Evolutionary conservation across 2,888 invertebrate species (phyloP), one percentile per base, ranked within the genome.

Genomic region (Drosophila cracens): DNA sequence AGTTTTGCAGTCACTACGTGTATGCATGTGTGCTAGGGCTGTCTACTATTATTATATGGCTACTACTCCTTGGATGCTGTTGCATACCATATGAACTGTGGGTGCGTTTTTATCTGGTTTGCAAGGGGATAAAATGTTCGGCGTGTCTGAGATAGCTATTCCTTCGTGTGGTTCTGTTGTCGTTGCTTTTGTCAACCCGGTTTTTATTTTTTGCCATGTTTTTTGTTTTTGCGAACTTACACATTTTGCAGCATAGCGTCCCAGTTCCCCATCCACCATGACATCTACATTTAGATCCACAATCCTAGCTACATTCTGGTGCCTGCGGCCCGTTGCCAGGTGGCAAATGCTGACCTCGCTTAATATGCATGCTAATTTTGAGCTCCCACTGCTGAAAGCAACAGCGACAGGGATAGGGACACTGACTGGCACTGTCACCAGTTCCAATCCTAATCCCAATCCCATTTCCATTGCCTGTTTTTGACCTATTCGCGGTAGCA

Each of bases 311-410:
- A 66, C 48, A 59, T 71, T 34, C 57, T 38, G 38, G 27, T 38
- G 38, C n/a, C 31, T n/a, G 33, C 10, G 11, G 52, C 52, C 4
- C 13, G 21, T 4, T 13, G 76, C 62, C 78, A 78, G 78, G 78
- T 81, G 79, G 62, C 74, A 74, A 79, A 70, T 53, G 64, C 67
- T 79, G 79, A 77, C 81, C 78, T 81, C 67, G 74, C 68, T 79
- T 81, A 79, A 81, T 79, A 79, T 79, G 78, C 79, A 79, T 79
- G 79, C 79, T 79, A 79, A 79, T 81, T 77, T 77, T 54, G 46
- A 34, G 43, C 76, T 51, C 49, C 65, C 66, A 48, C 46, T 40
- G 54, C 36, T 49, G 51, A 68, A 4, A 27, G 27, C 25, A 29
- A 25, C 59, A 64, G 59, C 38, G 36, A 25, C 51, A n/a, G 43